Base-by-base conservation (phyloP, 2,797 vertebrate species). In the Lacerta agilis region DNA sequence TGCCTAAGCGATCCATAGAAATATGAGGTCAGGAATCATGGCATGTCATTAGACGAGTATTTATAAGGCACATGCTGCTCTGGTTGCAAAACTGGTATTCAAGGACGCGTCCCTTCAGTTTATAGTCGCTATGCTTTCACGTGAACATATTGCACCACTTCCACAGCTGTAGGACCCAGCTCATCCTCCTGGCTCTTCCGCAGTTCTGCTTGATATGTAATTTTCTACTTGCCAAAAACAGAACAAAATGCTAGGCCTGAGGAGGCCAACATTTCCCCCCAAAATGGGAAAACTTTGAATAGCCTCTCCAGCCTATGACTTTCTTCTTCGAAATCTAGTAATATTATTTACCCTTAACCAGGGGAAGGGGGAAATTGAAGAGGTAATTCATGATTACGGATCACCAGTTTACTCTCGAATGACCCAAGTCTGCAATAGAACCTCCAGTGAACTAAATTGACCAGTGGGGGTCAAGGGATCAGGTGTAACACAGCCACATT, bases 341-440 rank as follows among this genome's bases (percentile, higher is more conserved):
- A 71, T 86, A 91, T 55, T 55, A 55, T 90, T 81, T 86, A 87
- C 83, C 86, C 5, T 8, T 36, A 69, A 69, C 27, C 55, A 91
- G 82, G 93, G 93, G 92, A 92, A 94, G 87, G 90, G 91, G 93
- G 92, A 90, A 94, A 94, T 95, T 91, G 95, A 93, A 95, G 93
- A 94, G 92, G 91, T 92, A 92, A 75, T 92, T 94, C 17, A 87
- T 78, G 43, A 78, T 84, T 92, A 92, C 93, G 90, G 92, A 64
- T 92, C 93, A 92, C 84, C 20, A 88, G 87, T 92, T 88, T 79
- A 90, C 91, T 88, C 87, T 87, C 92, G 84, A 92, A 94, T 85
- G 82, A 82, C 82, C 92, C 93, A 87, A 67, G 91, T 0, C 5
- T 92, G 91, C 91, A 91, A 76, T 75, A 83, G 87, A 92, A 90